Conservation (phyloP, 2,888 invertebrate species). For the Tubiluchus corallicola region DNA sequence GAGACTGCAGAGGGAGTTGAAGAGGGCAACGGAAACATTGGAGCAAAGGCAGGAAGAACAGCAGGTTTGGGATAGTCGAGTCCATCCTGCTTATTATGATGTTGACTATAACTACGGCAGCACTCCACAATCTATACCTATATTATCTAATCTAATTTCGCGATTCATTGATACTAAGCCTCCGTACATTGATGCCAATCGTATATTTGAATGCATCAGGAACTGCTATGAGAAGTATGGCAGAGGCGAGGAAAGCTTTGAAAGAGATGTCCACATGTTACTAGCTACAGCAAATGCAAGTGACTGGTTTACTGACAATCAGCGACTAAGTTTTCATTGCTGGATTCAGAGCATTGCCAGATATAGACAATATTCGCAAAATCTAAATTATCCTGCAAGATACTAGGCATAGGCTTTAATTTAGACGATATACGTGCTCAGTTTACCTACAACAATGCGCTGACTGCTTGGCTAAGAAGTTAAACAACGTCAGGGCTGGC, state of each 20-base stretch:
- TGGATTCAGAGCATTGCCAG: conserved; percentile 19
- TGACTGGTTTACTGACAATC: conserved; percentile 22
- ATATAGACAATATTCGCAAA: no score
- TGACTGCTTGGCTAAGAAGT: no score
- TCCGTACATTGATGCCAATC: conserved; percentile 18
- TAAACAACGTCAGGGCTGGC: no score
- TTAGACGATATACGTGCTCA: no score
- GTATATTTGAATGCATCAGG: conserved; percentile 19
- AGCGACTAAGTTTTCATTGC: conserved; percentile 18
- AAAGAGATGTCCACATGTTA: conserved; percentile 25
- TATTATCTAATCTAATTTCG: conserved; percentile 20
- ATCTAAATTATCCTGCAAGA: no score
- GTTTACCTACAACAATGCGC: no score
- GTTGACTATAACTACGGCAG: conserved; percentile 21
- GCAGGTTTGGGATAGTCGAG: no score
- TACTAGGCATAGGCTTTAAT: no score
- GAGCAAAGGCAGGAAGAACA: conserved; percentile 16
- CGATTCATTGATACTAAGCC: conserved; percentile 20
- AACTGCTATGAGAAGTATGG: conserved; percentile 21
- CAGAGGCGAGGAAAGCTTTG: conserved; percentile 17
- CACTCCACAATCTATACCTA: conserved; percentile 18
- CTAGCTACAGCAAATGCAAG: conserved; percentile 24
- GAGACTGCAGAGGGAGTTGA: conserved; percentile 19
- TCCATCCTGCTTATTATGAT: conserved; percentile 19
- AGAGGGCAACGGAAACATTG: conserved; percentile 19